Percentiles rank a stretch among this genome's conserved stretches.
Evolutionary conservation across 2,797 vertebrate genomes (phyloP).

Genomic region (Hylomyscus alleni): DNA sequence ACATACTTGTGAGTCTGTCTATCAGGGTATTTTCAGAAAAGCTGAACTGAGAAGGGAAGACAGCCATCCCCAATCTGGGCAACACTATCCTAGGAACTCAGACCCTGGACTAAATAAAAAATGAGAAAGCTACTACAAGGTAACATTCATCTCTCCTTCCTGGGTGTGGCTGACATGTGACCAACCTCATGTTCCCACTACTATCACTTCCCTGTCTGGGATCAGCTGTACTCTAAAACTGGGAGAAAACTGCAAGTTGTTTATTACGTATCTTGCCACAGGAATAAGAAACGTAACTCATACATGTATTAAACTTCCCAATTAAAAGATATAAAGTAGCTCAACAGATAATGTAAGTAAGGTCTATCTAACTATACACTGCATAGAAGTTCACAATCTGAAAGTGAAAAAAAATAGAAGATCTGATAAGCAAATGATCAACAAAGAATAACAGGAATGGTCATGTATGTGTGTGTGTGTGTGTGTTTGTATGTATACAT

Average conservation of each 20-base stretch:
- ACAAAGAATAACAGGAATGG: neutral
- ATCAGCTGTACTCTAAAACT: neutral
- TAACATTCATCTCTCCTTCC: neutral
- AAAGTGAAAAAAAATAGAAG: neutral
- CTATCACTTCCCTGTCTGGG: no score
- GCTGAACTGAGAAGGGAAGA: neutral
- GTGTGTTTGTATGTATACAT: no score
- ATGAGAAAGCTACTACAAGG: neutral
- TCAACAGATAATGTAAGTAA: neutral
- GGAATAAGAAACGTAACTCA: neutral
- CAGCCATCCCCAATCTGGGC: neutral
- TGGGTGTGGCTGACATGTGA: neutral
- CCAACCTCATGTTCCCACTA: neutral
- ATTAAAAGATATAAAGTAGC: neutral
- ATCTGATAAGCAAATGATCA: neutral
- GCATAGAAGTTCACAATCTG: neutral
- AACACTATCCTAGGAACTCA: neutral
- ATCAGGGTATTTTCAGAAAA: neutral
- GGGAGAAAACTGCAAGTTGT: neutral
- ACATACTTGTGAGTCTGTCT: neutral
- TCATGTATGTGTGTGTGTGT: no score
- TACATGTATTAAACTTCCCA: neutral
- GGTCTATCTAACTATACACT: neutral
- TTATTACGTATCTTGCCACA: neutral
- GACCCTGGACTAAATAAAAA: neutral